Evolutionary conservation across 2,888 invertebrate species (phyloP).

Genomic region (Andrena haemorrhoa): DNA sequence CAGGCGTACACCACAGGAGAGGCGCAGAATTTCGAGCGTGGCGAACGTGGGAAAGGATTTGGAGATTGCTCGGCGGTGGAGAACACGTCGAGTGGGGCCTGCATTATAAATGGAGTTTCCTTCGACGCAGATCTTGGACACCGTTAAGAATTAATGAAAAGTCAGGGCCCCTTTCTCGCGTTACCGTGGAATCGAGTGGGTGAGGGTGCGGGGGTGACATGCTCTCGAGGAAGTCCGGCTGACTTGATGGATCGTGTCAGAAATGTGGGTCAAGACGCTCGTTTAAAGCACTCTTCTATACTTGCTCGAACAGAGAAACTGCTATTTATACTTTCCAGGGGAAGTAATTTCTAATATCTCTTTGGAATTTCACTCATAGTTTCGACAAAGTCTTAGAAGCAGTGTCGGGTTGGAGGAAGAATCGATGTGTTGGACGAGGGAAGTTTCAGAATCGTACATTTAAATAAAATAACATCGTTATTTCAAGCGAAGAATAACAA

Average conservation of each 20-base stretch:
- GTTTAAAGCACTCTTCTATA: background rate
- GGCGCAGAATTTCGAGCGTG: background rate
- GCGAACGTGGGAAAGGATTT: background rate
- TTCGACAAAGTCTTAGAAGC: background rate
- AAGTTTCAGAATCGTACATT: background rate
- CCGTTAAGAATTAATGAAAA: conserved; percentile 59
- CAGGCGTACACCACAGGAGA: background rate
- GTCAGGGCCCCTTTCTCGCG: conserved; percentile 19
- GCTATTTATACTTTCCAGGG: background rate
- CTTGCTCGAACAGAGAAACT: background rate
- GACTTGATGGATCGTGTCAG: conserved; percentile 42
- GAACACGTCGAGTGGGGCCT: conserved; percentile 10
- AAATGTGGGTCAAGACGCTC: background rate
- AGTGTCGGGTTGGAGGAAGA: background rate
- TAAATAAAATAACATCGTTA: too few relatives aligned
- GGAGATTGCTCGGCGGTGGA: conserved; percentile 17
- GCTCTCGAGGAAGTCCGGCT: conserved; percentile 13
- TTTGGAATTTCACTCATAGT: background rate
- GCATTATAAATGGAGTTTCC: conserved; percentile 57
- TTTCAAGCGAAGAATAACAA: too few relatives aligned
- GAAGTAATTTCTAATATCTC: background rate
- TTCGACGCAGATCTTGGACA: conserved; percentile 32
- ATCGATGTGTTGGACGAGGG: background rate
- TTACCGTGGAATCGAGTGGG: conserved; percentile 26
- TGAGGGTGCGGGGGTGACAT: conserved; percentile 9